Evolutionary conservation across 2,797 vertebrate species (phyloP), one percentile per base, ranked within the genome.

Genomic region (Eulemur mongoz): DNA sequence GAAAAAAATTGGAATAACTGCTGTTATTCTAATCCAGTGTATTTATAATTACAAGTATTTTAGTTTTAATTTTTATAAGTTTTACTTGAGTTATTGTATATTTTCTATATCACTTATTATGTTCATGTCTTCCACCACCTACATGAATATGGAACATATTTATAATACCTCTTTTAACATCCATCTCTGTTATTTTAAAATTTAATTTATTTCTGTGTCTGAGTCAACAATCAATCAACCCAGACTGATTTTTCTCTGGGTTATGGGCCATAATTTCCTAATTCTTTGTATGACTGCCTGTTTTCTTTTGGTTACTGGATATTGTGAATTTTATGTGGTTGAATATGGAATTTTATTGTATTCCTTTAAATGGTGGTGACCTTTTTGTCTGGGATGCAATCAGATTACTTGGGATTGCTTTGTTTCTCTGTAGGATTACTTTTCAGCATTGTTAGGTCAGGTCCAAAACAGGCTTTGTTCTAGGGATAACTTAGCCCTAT

Each of bases 21-120:
- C 43, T 67, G 5, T 94, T 75, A 83, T 65, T 52, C 7, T 14
- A 92, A 86, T 50, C 32, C 25, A 63, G 1, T 43, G 0, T 43
- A 40, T 59, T 89, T 90, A 86, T 92, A 6, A 65, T 70, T 85
- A 27, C 7, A 80, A 52, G 5, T 32, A 61, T 43, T 93, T 79
- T 59, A 83, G n/a, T 87, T 87, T 88, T 88, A 91, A 88, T 52
- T 88, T 93, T 75, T 89, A 43, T 7, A 81, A 63, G 35, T 80
- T 65, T 91, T 7, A 54, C 61, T 91, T 78, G 45, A 91, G 5
- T 67, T 22, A 5, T 35, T 89, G 72, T 61, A 5, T 89, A 38
- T 89, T 27, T 85, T 91, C 32, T 69, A 40, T 65, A 4, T 59
- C 35, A 79, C 2, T 50, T 27, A 35, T 45, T 23, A 43, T 54